Conservation (phyloP, 2,888 invertebrate genomes). For the Agrochola lychnidis region DNA sequence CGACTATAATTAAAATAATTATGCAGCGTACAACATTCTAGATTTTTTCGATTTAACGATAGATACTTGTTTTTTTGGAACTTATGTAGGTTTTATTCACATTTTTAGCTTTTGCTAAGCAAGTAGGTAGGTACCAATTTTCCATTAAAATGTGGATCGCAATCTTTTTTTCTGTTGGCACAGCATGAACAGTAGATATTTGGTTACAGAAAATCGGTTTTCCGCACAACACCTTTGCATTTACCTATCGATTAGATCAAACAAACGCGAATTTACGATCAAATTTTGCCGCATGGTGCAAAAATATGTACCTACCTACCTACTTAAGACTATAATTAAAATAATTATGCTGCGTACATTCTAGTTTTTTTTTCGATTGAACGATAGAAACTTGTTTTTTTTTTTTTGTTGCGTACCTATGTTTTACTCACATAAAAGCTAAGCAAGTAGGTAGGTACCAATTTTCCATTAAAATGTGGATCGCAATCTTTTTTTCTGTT, state of each 20-base stretch:
- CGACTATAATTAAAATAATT: too few species aligned
- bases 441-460: neutral
- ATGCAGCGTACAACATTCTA: neutral
- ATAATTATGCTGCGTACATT: neutral
- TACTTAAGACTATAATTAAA: neutral
- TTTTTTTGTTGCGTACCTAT: neutral
- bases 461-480: conserved; percentile 8
- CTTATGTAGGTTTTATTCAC: neutral
- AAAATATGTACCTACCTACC: conserved; percentile 11
- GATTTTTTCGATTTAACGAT: neutral
- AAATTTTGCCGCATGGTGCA: conserved; percentile 13
- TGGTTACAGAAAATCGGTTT: conserved; percentile 22
- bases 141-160: neutral
- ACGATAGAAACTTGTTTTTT: neutral
- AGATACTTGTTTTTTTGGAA: too few species aligned
- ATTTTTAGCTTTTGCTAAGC: too few species aligned
- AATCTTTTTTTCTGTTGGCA: neutral
- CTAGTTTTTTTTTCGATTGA: neutral
- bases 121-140: neutral
- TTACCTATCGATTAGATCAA: conserved; percentile 25
- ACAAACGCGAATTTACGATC: neutral
- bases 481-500: neutral
- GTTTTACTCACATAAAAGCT: neutral
- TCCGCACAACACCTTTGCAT: conserved; percentile 4
- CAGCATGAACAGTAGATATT: neutral